Evolutionary conservation across 1,140 invertebrate genomes (phyloP).

Genomic region (Mya arenaria): DNA sequence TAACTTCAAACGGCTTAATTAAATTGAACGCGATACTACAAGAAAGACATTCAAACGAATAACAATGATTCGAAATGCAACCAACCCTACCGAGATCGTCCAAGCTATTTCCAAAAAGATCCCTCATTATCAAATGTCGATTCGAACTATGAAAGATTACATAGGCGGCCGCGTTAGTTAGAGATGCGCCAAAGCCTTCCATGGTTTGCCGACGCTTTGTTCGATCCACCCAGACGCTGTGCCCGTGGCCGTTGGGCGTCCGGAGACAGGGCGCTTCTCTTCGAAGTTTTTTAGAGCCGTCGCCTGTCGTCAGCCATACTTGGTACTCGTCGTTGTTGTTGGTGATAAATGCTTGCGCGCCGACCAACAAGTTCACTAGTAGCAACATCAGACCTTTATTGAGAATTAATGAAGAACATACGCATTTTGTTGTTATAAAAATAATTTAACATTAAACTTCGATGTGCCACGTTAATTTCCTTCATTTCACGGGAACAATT

Average conservation of each 20-base stretch:
- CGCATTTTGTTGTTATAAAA: no score
- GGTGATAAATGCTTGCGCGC: neutral
- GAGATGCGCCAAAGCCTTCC: constrained; percentile 61
- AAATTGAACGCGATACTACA: no score
- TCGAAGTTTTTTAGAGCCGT: constrained; percentile 32
- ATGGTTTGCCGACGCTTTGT: constrained; percentile 53
- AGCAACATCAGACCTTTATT: no score
- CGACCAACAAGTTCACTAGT: no score
- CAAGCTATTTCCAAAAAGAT: constrained; percentile 50
- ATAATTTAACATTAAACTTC: no score
- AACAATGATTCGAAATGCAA: no score
- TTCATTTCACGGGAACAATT: no score
- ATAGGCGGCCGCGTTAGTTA: constrained; percentile 62
- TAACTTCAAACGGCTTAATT: neutral
- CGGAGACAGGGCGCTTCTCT: constrained; percentile 16
- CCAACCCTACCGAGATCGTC: neutral
- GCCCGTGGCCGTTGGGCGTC: neutral
- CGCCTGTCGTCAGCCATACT: constrained; percentile 56
- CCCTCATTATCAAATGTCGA: constrained; percentile 55
- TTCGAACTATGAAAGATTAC: constrained; percentile 58
- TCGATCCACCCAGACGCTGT: constrained; percentile 44
- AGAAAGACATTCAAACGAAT: no score
- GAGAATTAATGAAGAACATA: no score
- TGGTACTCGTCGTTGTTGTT: constrained; percentile 19
- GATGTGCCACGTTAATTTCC: no score